phyloP scores from a whole-genome alignment of 2,113 vertebrate species.

The Pygoscelis adeliae region DNA sequence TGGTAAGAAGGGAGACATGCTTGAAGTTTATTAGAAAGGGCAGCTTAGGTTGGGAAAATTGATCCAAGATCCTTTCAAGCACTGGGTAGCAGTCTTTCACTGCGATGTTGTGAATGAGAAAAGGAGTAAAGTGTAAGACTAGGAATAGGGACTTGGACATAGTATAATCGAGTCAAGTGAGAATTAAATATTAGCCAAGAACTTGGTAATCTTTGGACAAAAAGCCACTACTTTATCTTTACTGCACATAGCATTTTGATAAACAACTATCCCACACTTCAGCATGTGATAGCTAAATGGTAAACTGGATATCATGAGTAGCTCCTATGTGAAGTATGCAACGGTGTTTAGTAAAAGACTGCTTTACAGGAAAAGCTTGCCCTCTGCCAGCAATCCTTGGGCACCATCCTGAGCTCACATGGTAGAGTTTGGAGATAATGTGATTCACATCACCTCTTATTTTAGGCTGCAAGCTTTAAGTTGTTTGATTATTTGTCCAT shows the following conservation, averaged over 20 bases:
- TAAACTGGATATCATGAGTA: background rate
- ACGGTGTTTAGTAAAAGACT: background rate
- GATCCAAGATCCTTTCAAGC: background rate
- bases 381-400: background rate
- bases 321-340: background rate
- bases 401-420: background rate
- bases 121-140: background rate
- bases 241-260: background rate
- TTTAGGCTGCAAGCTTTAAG: background rate
- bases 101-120: background rate
- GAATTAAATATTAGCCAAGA: background rate
- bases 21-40: background rate
- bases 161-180: background rate
- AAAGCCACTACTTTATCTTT: background rate
- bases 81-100: background rate
- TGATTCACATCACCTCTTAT: background rate
- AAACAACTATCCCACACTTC: background rate
- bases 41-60: background rate
- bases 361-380: background rate
- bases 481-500: background rate
- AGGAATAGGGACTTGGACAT: background rate
- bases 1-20: background rate
- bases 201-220: background rate
- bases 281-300: background rate
- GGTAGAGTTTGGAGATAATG: background rate